Percentiles rank a stretch among this genome's conserved stretches.
Evolutionary conservation across 2,113 vertebrate genomes (phyloP).

Genomic region (Regulus satrapa): DNA sequence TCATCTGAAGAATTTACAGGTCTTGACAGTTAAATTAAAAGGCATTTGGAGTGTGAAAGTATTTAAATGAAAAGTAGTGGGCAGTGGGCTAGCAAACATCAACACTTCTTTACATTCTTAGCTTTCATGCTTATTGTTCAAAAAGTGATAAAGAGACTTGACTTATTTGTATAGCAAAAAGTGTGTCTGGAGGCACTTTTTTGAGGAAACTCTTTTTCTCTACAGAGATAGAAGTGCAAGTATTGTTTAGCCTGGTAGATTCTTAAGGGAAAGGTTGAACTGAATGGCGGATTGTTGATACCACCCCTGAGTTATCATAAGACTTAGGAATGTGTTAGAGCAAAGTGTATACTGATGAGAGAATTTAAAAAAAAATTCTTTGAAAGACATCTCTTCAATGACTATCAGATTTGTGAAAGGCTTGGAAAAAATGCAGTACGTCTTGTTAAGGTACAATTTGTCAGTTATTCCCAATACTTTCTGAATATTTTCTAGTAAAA

Average conservation of each 20-base stretch:
- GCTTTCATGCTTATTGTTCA: background rate
- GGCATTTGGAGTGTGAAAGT: background rate
- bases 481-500: background rate
- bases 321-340: background rate
- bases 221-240: background rate
- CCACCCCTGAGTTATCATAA: background rate
- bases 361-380: background rate
- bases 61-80: background rate
- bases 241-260: background rate
- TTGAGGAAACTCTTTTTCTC: background rate
- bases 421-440: background rate
- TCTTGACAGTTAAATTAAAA: background rate
- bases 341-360: background rate
- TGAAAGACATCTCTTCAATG: background rate
- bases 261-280: background rate
- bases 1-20: background rate
- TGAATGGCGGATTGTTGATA: background rate
- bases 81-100: background rate
- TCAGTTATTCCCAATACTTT: background rate
- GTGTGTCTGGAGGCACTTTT: background rate
- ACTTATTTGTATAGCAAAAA: background rate
- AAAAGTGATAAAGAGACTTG: background rate
- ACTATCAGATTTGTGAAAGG: background rate
- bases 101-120: background rate
- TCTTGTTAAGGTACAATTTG: background rate